Conservation (phyloP, 2,888 invertebrate genomes). For the Girardia tigrina region DNA sequence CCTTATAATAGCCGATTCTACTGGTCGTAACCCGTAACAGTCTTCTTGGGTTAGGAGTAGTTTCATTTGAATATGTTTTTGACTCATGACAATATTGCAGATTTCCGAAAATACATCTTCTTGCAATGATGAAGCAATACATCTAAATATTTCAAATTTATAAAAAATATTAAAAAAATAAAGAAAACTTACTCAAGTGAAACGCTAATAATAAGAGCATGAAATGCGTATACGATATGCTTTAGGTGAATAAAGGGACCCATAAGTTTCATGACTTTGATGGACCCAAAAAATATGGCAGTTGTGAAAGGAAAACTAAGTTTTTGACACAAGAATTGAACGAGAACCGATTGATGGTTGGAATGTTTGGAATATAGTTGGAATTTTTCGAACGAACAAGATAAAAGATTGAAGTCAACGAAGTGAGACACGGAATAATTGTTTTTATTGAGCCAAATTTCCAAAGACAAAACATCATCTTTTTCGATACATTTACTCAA, state of each 20-base stretch:
- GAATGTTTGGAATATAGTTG: not conserved
- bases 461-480: not conserved
- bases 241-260: not conserved
- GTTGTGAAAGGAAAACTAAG: not conserved
- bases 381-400: not conserved
- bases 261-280: not conserved
- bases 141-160: not conserved
- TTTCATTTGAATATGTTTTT: constrained; percentile 3
- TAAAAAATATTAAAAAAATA: not conserved
- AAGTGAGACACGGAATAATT: not conserved
- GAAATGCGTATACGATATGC: not conserved
- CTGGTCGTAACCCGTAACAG: not conserved
- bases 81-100: not conserved
- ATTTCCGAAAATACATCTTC: not conserved
- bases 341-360: not conserved
- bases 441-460: not conserved
- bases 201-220: constrained; percentile 6
- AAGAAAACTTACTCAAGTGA: not conserved
- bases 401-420: not conserved
- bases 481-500: not conserved
- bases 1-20: not conserved
- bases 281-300: not conserved
- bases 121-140: not conserved
- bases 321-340: not conserved
- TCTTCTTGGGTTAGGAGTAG: constrained; percentile 6